Percentiles rank a stretch among this genome's conserved stretches.
Conservation (phyloP, 2,113 vertebrate genomes). For the Empidonax alnorum region DNA sequence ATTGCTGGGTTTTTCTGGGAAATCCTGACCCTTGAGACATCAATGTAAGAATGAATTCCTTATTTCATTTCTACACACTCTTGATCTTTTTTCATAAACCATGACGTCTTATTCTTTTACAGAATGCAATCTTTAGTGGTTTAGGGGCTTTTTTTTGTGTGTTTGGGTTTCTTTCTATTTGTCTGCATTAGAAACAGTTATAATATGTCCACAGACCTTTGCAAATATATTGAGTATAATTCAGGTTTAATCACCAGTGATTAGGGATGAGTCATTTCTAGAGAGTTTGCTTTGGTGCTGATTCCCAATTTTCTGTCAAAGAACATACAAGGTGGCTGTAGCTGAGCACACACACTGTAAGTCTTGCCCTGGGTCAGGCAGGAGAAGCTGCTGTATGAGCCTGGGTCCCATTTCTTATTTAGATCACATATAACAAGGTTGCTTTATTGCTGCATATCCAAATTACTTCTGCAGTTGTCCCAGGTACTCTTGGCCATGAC, state of each 20-base stretch:
- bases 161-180: neutral
- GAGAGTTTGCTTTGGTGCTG: neutral
- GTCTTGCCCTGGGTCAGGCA: neutral
- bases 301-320: neutral
- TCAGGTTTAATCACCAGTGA: neutral
- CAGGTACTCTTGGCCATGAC: neutral
- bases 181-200: neutral
- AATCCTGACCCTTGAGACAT: neutral
- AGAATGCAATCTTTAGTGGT: neutral
- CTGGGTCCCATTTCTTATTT: neutral
- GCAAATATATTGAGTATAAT: neutral
- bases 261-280: neutral
- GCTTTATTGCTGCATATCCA: neutral
- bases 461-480: neutral
- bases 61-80: neutral
- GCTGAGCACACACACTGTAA: neutral
- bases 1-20: neutral
- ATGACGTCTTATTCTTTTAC: neutral
- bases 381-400: accelerated
- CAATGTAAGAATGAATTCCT: neutral
- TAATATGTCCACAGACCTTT: neutral
- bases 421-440: neutral
- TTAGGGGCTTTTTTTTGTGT: too few relatives aligned
- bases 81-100: neutral
- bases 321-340: neutral